Evolutionary conservation across 2,113 vertebrate species (phyloP).

Genomic region (Oxyruncus cristatus): DNA sequence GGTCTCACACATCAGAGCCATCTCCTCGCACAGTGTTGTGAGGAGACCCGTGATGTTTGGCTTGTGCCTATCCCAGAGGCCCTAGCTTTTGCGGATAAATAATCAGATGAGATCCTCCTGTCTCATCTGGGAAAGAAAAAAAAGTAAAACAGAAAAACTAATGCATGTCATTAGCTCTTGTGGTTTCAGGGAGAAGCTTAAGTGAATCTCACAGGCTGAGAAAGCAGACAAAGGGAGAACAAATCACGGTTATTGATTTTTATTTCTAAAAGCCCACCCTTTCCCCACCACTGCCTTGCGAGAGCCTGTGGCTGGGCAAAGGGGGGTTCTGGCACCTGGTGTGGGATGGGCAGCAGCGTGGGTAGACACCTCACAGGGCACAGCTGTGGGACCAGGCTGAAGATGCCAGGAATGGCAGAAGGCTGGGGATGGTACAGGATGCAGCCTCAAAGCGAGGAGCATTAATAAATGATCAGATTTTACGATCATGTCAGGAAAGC

Average conservation of each 20-base stretch:
- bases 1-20: not conserved
- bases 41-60: accelerated
- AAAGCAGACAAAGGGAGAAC: slow-evolving; percentile 17
- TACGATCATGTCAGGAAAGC: slow-evolving; percentile 70
- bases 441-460: slow-evolving; percentile 25
- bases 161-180: not conserved
- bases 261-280: not conserved
- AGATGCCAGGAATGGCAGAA: not conserved
- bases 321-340: not conserved
- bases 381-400: slow-evolving; percentile 21
- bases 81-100: not conserved
- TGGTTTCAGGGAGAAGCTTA: not conserved
- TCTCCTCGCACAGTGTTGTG: accelerated
- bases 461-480: slow-evolving; percentile 76
- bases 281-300: accelerated
- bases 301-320: not conserved
- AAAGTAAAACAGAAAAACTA: not conserved
- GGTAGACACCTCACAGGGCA: not conserved
- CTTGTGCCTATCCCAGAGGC: not conserved
- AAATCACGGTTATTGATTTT: not conserved
- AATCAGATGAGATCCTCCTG: not conserved
- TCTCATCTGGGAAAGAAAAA: not conserved
- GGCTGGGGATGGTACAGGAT: not conserved
- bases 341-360: accelerated
- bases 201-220: not conserved